Evolutionary conservation across 1,140 invertebrate genomes (phyloP).

Genomic region (Melanaphis sacchari): DNA sequence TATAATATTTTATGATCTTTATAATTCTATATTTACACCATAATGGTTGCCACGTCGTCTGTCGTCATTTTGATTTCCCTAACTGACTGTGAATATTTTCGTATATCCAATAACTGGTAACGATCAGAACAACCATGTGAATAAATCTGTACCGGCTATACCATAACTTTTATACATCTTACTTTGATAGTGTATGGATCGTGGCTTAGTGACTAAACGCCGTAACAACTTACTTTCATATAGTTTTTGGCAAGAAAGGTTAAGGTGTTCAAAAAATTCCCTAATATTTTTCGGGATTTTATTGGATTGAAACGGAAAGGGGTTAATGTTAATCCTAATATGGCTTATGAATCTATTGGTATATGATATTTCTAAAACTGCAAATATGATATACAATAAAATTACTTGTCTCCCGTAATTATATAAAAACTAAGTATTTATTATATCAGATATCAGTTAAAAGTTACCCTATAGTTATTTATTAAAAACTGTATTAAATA

Average conservation of each 20-base stretch:
- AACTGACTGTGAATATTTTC: neutral
- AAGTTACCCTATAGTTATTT: too few species aligned
- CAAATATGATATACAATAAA: too few species aligned
- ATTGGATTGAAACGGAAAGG: neutral
- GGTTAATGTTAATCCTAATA: neutral
- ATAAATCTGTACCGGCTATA: neutral
- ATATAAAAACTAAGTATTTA: too few species aligned
- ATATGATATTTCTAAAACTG: too few species aligned
- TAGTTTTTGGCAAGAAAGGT: neutral
- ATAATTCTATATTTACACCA: neutral
- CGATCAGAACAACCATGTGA: neutral
- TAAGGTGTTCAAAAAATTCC: neutral
- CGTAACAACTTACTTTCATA: neutral
- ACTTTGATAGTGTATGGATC: neutral
- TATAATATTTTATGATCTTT: neutral
- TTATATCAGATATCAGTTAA: too few species aligned
- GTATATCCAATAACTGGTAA: neutral
- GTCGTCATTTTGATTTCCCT: neutral
- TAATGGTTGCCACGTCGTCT: neutral
- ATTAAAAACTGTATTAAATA: too few species aligned
- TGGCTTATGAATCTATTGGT: neutral
- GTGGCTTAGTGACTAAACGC: neutral
- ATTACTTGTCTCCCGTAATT: too few species aligned
- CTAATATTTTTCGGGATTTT: neutral
- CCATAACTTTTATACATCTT: neutral